Conservation (phyloP, 2,888 invertebrate genomes). For the Caenorhabditis plicata region DNA sequence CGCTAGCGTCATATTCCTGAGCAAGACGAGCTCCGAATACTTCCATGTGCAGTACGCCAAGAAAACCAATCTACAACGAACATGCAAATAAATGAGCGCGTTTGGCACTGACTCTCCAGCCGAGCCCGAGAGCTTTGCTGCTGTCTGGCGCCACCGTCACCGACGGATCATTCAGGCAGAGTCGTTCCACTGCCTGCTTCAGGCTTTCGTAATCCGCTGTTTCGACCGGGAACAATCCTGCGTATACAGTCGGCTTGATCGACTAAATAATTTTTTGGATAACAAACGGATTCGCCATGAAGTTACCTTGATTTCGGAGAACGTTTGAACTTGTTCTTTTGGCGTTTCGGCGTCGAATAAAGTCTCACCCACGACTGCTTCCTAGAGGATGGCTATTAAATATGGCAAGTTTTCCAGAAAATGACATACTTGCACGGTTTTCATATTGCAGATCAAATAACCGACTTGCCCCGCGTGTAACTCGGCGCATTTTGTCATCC, state of each 20-base stretch:
- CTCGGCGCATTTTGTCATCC: conserved; percentile 59
- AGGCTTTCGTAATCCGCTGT: conserved; percentile 67
- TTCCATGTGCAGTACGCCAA: conserved; percentile 71
- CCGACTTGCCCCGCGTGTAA: conserved; percentile 86
- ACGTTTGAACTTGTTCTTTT: conserved; percentile 74
- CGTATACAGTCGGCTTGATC: conserved; percentile 80
- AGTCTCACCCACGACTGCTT: conserved; percentile 61
- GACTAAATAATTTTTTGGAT: conserved; percentile 65
- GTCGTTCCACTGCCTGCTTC: conserved; percentile 81
- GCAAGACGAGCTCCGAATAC: conserved; percentile 70
- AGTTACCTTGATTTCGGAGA: conserved; percentile 71
- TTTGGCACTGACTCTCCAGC: conserved; percentile 67
- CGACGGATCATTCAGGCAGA: conserved; percentile 90
- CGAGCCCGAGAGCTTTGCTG: conserved; percentile 70
- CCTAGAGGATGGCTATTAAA: conserved; percentile 10
- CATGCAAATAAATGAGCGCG: neutral
- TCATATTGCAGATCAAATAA: conserved; percentile 81
- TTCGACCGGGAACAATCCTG: conserved; percentile 87
- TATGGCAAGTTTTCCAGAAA: neutral
- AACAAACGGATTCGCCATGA: neutral
- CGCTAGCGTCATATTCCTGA: conserved; percentile 69
- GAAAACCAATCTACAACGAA: conserved; percentile 51
- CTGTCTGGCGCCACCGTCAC: conserved; percentile 79
- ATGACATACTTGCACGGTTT: conserved; percentile 68
- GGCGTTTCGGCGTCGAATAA: conserved; percentile 39